Base-by-base conservation (phyloP, 2,797 vertebrate genomes). In the Selene dorsalis region DNA sequence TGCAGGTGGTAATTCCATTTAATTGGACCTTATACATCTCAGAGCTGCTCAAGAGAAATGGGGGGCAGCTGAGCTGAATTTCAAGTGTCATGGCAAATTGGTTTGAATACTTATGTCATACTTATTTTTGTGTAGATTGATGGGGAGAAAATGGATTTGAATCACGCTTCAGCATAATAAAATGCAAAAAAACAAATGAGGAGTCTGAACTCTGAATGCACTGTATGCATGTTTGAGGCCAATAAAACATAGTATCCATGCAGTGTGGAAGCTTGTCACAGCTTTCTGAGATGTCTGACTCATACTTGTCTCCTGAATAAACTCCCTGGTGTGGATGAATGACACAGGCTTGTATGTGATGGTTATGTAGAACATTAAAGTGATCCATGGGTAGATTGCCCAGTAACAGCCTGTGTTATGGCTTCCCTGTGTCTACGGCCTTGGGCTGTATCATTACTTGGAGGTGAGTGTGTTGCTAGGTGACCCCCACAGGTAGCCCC, bases 361-460 rank as follows among this genome's bases (percentile, higher is more conserved):
- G 87, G 76, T 87, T 89, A 83, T 80, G 71, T 90, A 83, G 59
- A 82, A 79, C 79, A 78, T 90, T 84, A 78, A 84, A 83, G 55
- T 89, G 84, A 92, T 87, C 69, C 71, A 86, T 65, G 65, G 80
- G 48, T 78, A 78, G 75, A 58, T 85, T 78, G 82, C 62, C 68
- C 80, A 81, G 59, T 89, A 92, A 92, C 78, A 38, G 82, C 72
- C 71, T 55, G 38, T 24, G 35, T 88, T 81, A 83, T 87, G 81
- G 83, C 87, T 69, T 87, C 39, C 32, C 75, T 72, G 68, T 73
- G 66, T 89, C 76, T 71, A 60, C 17, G 43, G 86, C 92, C 88
- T 89, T 91, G 86, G 84, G 89, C 69, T 77, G 45, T 64, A 50
- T 90, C 75, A 79, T 89, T 89, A 89, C 72, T 77, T 58, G 81